phyloP scores from a whole-genome alignment of 2,888 invertebrate genomes.

The Drosophila trichaetosa region DNA sequence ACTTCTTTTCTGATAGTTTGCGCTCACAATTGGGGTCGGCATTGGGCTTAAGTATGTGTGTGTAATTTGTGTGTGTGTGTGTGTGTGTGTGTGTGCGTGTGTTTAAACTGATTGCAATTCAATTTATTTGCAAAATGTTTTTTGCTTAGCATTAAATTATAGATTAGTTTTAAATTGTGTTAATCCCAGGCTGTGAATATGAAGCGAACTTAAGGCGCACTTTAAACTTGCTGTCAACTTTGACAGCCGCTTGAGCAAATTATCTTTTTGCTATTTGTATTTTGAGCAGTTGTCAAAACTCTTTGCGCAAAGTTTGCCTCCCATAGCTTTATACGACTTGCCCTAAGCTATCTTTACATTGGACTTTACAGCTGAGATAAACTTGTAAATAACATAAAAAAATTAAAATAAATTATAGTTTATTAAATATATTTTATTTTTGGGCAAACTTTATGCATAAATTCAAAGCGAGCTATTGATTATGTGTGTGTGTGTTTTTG shows the following conservation, averaged over 20 bases:
- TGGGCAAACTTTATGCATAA: constrained; percentile 64
- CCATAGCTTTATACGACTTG: background rate
- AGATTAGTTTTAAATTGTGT: constrained; percentile 23
- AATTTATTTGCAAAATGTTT: constrained; percentile 50
- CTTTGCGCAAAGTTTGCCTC: background rate
- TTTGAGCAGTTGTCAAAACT: background rate
- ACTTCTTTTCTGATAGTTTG: constrained; percentile 48
- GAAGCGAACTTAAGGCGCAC: background rate
- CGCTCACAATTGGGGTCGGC: constrained; percentile 48
- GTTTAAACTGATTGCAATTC: constrained; percentile 40
- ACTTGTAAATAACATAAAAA: constrained; percentile 35
- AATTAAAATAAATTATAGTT: constrained; percentile 25
- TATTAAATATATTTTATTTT: constrained; percentile 50
- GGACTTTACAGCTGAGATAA: constrained; percentile 28
- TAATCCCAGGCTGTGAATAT: background rate
- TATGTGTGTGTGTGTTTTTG: constrained; percentile 4
- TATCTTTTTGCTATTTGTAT: background rate
- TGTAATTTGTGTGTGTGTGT: background rate
- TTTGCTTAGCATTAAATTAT: constrained; percentile 22
- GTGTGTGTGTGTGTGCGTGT: constrained; percentile 1
- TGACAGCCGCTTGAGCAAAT: background rate
- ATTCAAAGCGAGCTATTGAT: constrained; percentile 42
- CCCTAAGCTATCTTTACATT: constrained; percentile 2
- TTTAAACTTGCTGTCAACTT: background rate
- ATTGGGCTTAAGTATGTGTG: background rate